Evolutionary conservation across 2,797 vertebrate species (phyloP), one percentile per base, ranked within the genome.

Genomic region (Rhodeus uyekii): DNA sequence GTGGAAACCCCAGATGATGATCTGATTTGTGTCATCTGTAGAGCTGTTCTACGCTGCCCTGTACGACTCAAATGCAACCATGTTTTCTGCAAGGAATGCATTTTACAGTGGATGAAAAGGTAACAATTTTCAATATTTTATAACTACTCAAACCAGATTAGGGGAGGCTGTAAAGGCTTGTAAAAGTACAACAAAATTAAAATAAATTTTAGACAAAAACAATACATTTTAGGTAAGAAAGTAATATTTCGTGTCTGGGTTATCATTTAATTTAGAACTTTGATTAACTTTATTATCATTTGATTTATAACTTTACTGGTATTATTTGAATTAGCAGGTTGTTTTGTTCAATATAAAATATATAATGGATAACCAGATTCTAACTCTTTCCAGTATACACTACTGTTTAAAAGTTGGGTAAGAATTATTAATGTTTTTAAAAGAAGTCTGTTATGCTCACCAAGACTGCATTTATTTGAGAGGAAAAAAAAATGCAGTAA

Each of bases 1-100:
- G 90, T 95, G 86, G 95, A 94, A 71, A 87, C 93, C 55, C 96
- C 96, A 1, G 94, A 96, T 90, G 93, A 93, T 50, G 95, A 95
- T 86, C 90, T 97, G 73, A 93, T 97, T 86, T 97, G 96, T 89
- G 94, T 95, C 32, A 94, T 97, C 86, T 97, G 96, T 85, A 96
- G 94, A 55, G 96, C 95, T 3, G 96, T 97, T 73, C 91, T 97
- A 83, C 94, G 92, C 85, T 95, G 92, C 86, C 96, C 96, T 0
- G 93, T 96, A 18, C 94, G 95, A 89, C 91, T 96, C 14, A 92
- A 93, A 4, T 97, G 96, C 87, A 93, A 95, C 86, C 96, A 97
- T 85, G 91, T 96, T 86, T 97, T 97, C 92, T 97, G 96, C 93
- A 96, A 96, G 87, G 96, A 94, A 87, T 97, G 96, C 88, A 96